Evolutionary conservation across 1,140 invertebrate genomes (phyloP).

Genomic region (Thaumetopoea pityocampa): DNA sequence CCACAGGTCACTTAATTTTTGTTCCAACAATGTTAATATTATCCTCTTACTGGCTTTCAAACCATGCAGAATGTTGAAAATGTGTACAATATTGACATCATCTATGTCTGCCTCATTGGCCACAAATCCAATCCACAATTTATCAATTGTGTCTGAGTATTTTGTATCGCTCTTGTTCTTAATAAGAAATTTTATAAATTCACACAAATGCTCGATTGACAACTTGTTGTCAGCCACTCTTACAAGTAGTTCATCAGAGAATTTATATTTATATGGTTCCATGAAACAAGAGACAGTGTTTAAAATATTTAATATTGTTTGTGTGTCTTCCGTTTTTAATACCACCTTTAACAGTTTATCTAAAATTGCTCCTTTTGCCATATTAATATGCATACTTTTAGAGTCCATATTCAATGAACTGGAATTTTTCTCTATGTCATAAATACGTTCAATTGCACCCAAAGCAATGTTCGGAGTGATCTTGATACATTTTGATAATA

Average conservation of each 20-base stretch:
- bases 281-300: slow-evolving; percentile 55
- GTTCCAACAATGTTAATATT: slow-evolving; percentile 80
- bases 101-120: slow-evolving; percentile 78
- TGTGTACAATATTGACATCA: slow-evolving; percentile 75
- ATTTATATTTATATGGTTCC: slow-evolving; percentile 73
- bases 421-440: slow-evolving; percentile 57
- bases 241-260: slow-evolving; percentile 80
- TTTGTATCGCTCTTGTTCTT: slow-evolving; percentile 61
- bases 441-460: slow-evolving; percentile 68
- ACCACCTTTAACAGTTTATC: slow-evolving; percentile 66
- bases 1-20: slow-evolving; percentile 77
- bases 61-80: slow-evolving; percentile 77
- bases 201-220: slow-evolving; percentile 78
- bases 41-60: slow-evolving; percentile 79
- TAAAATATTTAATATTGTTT: slow-evolving; percentile 64
- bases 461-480: slow-evolving; percentile 71
- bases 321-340: slow-evolving; percentile 65
- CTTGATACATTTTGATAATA: slow-evolving; percentile 68
- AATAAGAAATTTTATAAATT: slow-evolving; percentile 72
- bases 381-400: slow-evolving; percentile 49
- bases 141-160: slow-evolving; percentile 77
- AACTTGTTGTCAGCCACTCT: slow-evolving; percentile 79
- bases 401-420: slow-evolving; percentile 23
- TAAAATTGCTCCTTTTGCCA: slow-evolving; percentile 63
- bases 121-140: slow-evolving; percentile 82